Evolutionary conservation across 1,140 invertebrate species (phyloP).

Genomic region (Ylistrum balloti): DNA sequence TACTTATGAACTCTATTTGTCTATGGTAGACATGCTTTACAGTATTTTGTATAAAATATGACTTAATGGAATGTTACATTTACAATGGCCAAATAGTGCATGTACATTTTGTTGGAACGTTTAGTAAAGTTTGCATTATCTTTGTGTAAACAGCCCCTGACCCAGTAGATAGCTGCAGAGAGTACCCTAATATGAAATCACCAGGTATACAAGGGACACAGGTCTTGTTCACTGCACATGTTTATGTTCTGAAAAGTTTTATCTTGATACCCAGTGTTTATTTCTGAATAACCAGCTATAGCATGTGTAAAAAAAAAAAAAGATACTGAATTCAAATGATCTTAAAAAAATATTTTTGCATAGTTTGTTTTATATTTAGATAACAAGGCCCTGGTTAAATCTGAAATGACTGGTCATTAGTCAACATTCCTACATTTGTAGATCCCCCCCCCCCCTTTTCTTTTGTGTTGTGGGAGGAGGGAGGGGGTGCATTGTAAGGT

Average conservation of each 20-base stretch:
- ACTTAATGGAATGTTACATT: neutral
- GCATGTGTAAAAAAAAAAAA: too few relatives aligned
- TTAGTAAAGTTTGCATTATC: neutral
- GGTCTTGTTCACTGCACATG: neutral
- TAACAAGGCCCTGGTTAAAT: too few relatives aligned
- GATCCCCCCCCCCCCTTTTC: too few relatives aligned
- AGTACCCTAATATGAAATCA: neutral
- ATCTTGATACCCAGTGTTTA: too few relatives aligned
- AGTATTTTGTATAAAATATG: neutral
- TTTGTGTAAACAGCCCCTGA: neutral
- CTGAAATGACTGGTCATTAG: too few relatives aligned
- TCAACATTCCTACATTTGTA: too few relatives aligned
- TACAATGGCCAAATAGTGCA: neutral
- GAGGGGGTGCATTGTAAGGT: too few relatives aligned
- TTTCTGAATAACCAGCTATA: neutral
- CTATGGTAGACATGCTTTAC: neutral
- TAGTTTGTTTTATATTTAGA: too few relatives aligned
- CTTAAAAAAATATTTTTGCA: too few relatives aligned
- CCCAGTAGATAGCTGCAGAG: neutral
- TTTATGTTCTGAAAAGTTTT: neutral
- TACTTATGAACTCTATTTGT: too few relatives aligned
- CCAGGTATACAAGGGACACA: neutral
- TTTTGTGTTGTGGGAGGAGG: too few relatives aligned
- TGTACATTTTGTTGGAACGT: neutral
- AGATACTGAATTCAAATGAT: too few relatives aligned